Evolutionary conservation across 2,113 vertebrate species (phyloP).

Genomic region (Neogobius melanostomus): DNA sequence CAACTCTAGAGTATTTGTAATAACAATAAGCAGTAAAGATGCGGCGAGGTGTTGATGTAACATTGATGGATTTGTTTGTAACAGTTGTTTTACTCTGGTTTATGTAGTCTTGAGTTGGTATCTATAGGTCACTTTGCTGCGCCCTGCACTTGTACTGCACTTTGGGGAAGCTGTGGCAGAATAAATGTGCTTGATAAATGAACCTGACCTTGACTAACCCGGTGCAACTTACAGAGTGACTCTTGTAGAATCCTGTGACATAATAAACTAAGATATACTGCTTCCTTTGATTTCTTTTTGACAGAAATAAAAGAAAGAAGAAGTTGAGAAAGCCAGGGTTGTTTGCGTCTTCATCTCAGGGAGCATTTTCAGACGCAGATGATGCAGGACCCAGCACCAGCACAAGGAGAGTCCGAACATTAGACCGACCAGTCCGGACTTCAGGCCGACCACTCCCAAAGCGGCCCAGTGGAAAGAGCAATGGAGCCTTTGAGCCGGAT

Average conservation of each 20-base stretch:
- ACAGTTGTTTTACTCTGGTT: too few species aligned
- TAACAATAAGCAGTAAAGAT: too few species aligned
- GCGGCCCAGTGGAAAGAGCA: conserved; percentile 68
- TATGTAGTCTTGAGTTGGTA: too few species aligned
- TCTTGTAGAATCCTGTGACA: background rate
- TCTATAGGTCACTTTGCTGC: too few species aligned
- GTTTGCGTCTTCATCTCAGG: conserved; percentile 48
- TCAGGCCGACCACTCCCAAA: conserved; percentile 66
- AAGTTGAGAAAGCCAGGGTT: conserved; percentile 66
- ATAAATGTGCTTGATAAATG: too few species aligned
- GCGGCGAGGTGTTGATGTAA: too few species aligned
- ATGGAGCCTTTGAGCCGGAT: conserved; percentile 75
- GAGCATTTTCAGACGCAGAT: conserved; percentile 63
- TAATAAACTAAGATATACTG: background rate
- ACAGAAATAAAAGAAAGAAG: conserved; percentile 79
- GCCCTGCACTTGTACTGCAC: too few species aligned
- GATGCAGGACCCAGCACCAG: conserved; percentile 39
- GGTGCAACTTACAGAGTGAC: background rate
- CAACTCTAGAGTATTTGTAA: too few species aligned
- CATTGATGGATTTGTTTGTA: too few species aligned
- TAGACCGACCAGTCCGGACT: conserved; percentile 28
- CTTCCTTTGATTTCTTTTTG: conserved; percentile 19
- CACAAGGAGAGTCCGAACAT: conserved; percentile 58
- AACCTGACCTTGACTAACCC: background rate
- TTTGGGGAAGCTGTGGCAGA: too few species aligned